Base-by-base conservation (phyloP, 2,888 invertebrate genomes). In the Phengaris arion region DNA sequence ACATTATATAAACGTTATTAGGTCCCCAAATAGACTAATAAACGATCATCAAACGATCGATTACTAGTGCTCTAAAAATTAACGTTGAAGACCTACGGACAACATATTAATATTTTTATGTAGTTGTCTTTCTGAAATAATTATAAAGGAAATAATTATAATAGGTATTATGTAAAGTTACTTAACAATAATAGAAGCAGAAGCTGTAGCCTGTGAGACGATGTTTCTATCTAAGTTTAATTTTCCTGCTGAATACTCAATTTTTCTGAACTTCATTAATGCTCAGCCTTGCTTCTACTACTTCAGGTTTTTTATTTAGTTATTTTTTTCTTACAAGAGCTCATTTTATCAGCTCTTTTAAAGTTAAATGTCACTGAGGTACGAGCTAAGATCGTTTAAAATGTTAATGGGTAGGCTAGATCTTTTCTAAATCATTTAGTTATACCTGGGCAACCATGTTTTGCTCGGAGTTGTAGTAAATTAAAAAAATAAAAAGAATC, bases 261-360 rank as follows among this genome's bases (percentile, higher is more conserved):
- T 59, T 59, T 22, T 15, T 22, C 59, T 59, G 22, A 10, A 59
- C 59, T 59, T 59, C 59, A 59, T 59, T 59, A 22, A 59, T 5
- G 59, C 22, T 59, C 59, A 22, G 59, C 59, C 59, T 22, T 8
- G 59, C 59, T 59, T 59, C 59, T 59, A 59, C 15, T 59, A 59
- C 59, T 9, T 59, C 15, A 59, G 22, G 59, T 59, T 59, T 22
- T 59, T 22, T 15, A 8, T 57, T 57, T 15, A 12, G 15, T 57
- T 59, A n/a, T n/a, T 22, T 35, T 52, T 57, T 74, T 59, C 59
- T 59, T 10, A 22, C 59, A 59, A 59, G 59, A 59, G 22, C 59
- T 59, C 59, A 59, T 59, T 59, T 57, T 59, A 59, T 59, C 59
- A 22, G 22, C 15, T 59, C 22, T 59, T 59, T 59, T 22, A 10